Conservation (phyloP, 2,888 invertebrate genomes). For the Diarsia dahlii region DNA sequence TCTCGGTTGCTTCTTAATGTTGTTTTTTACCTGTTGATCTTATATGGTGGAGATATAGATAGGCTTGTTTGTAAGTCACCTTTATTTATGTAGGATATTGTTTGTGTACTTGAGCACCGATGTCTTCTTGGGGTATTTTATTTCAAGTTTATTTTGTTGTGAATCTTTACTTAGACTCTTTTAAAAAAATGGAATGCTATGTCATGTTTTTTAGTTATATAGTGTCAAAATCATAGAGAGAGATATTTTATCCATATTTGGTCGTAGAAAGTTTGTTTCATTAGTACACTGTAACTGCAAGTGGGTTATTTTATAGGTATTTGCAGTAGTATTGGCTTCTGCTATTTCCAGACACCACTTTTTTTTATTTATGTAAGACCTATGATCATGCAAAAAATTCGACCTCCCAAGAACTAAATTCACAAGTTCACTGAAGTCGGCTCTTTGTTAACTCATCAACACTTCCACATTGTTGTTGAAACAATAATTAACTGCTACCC, state of each 20-base stretch:
- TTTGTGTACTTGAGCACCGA: conserved; percentile 14
- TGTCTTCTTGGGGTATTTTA: conserved; percentile 18
- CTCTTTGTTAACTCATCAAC: conserved; percentile 17
- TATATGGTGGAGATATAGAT: conserved; percentile 55
- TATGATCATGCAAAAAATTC: neutral
- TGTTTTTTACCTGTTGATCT: conserved; percentile 58
- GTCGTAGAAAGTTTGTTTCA: neutral
- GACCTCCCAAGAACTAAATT: neutral
- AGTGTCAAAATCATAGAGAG: neutral
- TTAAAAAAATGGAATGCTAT: neutral
- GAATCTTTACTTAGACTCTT: neutral
- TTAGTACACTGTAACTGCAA: too few species aligned
- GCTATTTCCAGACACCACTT: too few species aligned
- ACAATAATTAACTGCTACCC: conserved; percentile 51
- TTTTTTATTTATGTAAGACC: too few species aligned
- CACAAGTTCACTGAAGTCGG: neutral
- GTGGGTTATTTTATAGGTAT: neutral
- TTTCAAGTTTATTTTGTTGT: conserved; percentile 3
- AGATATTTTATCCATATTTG: too few species aligned
- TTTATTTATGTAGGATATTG: conserved; percentile 42
- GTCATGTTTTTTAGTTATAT: neutral
- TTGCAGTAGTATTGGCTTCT: neutral
- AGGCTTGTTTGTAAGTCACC: conserved; percentile 47
- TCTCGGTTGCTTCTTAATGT: conserved; percentile 43
- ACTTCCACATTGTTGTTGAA: conserved; percentile 18